phyloP scores from a whole-genome alignment of 2,113 vertebrate species.

The Dipodomys stephensi region DNA sequence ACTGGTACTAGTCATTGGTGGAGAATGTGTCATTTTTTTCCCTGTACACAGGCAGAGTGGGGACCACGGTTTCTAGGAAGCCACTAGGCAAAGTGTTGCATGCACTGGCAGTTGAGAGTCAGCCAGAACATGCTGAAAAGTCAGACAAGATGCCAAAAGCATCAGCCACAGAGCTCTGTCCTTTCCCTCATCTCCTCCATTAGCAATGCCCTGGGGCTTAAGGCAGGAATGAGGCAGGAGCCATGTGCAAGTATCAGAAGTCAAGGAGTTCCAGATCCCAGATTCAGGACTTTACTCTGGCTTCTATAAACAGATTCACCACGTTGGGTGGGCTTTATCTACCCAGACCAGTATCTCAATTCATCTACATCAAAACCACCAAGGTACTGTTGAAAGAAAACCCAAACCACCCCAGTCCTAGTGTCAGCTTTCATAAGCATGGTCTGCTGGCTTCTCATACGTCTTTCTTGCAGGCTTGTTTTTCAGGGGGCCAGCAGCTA shows the following conservation, averaged over 20 bases:
- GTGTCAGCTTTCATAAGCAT: not conserved
- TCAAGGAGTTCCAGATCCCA: not conserved
- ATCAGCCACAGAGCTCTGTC: not conserved
- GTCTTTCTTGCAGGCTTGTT: not conserved
- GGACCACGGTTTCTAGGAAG: conserved; percentile 38
- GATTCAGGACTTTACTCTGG: not conserved
- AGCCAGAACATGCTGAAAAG: not conserved
- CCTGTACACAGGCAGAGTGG: not conserved
- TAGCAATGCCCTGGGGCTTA: not conserved
- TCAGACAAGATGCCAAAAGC: not conserved
- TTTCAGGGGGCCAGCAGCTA: not conserved
- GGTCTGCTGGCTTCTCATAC: not conserved
- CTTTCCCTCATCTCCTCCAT: not conserved
- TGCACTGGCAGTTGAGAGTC: not conserved
- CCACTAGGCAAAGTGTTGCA: not conserved
- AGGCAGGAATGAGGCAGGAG: not conserved
- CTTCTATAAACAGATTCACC: not conserved
- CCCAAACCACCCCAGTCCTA: not conserved
- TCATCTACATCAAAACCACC: not conserved
- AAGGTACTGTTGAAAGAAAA: not conserved
- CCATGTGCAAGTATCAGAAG: not conserved
- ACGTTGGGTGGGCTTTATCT: not conserved
- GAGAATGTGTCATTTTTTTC: not conserved
- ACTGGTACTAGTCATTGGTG: not conserved
- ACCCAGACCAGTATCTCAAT: not conserved